Evolutionary conservation across 2,888 invertebrate species (phyloP), one percentile per base, ranked within the genome.

Genomic region (Pyrrhia umbra): DNA sequence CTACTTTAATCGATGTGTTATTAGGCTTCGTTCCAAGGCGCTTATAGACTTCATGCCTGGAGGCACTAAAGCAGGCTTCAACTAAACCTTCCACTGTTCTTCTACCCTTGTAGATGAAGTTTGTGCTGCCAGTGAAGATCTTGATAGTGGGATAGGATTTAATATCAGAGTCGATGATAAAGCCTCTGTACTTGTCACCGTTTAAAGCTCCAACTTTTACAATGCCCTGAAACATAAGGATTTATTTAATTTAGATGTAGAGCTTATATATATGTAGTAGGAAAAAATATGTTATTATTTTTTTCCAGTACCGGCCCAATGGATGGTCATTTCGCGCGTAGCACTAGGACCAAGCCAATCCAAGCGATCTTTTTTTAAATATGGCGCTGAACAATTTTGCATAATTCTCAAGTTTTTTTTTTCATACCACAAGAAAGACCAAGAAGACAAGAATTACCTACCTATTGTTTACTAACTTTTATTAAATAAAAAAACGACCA

Each of bases 1-100:
- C n/a, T n/a, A 34, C n/a, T 34, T 34, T 34, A 34, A 34, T 34
- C 34, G 34, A 34, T 34, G 34, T n/a, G 34, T 34, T n/a, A n/a
- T 34, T 5, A n/a, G 34, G 34, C 13, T 34, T 34, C n/a, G 13
- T 34, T 13, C 34, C 34, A 0, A 34, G 34, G 6, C 34, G 34
- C 34, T 34, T 34, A 13, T 34, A 34, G 34, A 34, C 34, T 34
- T 34, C 34, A n/a, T 34, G n/a, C 34, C 34, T 34, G n/a, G 34
- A n/a, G n/a, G 34, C 34, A 34, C 13, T 34, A 1, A 34, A 13
- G 34, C 34, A 34, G 34, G 34, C 34, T 34, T 34, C 34, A 13
- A 34, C 34, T n/a, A 34, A n/a, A 34, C 34, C 34, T 34, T 34
- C 34, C 9, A 34, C 34, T n/a, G n/a, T n/a, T 34, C 34, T 34